Evolutionary conservation across 1,140 invertebrate genomes (phyloP), one percentile per base, ranked within the genome.

Genomic region (Drosophila kikkawai): DNA sequence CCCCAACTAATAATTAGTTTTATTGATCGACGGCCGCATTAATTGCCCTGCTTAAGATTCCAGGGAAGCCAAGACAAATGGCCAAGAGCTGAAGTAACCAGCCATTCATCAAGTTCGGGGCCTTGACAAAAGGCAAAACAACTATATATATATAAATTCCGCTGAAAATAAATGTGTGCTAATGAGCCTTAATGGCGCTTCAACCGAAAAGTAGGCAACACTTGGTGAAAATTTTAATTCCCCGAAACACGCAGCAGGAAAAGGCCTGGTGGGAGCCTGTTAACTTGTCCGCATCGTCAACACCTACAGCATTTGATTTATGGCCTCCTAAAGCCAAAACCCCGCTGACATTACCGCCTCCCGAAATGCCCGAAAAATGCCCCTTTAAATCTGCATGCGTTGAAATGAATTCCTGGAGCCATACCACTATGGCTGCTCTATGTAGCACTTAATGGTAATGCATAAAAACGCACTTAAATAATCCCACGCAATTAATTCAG

Each of bases 381-480:
- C 56, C 59, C 61, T 64, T 69, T 57, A 76, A 86, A 86, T 86
- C 83, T 79, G 75, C 47, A 69, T 29, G 39, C 34, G 51, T 39
- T 39, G 47, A 75, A 86, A 86, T 75, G 63, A 85, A 85, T 50
- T 85, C 63, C 50, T 57, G 47, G 45, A 75, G 61, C 61, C 45
- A 44, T 26, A 8, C 29, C 9, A 57, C 70, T 60, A 41, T 32
- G 5, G 5, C 51, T 64, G 61, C 48, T 44, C 83, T 88, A 51
- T 55, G 48, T 8, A 75, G 74, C 80, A 88, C 87, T 87, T 88
- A 84, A 87, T 87, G 84, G 85, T 85, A 88, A 88, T 90, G 85
- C 81, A 90, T 88, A 90, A 88, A 90, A 88, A 87, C 84, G 85
- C 85, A 90, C 66, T 90, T 76, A 90, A 90, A 82, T 82, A 69